Base-by-base conservation (phyloP, 2,113 vertebrate genomes). In the Smithornis capensis region DNA sequence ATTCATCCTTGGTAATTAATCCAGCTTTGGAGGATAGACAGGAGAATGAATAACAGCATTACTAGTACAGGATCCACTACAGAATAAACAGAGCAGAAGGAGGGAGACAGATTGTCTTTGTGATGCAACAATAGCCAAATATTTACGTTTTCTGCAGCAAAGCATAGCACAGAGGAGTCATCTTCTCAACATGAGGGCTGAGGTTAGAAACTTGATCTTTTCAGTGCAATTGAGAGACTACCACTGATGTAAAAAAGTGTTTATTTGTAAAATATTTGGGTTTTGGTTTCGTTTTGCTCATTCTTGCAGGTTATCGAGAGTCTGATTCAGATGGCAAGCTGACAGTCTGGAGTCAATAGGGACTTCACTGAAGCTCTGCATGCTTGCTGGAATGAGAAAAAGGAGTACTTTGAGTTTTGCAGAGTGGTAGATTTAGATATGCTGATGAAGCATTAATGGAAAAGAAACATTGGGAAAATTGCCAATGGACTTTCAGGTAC, bases 131-230 rank as follows among this genome's bases (percentile, higher is more conserved):
- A 17, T 73, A 78, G 87, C 25, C 70, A 94, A 95, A 96, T 97
- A 97, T 89, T 95, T 95, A 88, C 85, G 91, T 95, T 92, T 88
- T 53, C 64, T 83, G n/a, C 50, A 67, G 74, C 31, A 92, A 89
- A 90, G 42, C 27, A 9, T 8, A 75, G 45, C 23, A 6, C 28
- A 75, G 33, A 90, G 19, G 14, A 75, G 8, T 67, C 27, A 29
- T 80, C 75, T 56, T 76, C 52, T 85, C 90, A 71, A n/a, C 44
- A 28, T 25, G 38, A 86, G 33, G 38, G 14, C 37, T 75, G n/a
- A 87, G 62, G 37, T 56, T 76, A 84, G 65, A 73, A 82, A 25
- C 28, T 60, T 62, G 9, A 73, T 50, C 3, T 64, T 92, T 49
- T 69, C 56, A 45, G 19, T 68, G 27, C 60, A 69, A 65, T 23